Percentiles rank a stretch among this genome's conserved stretches.
Evolutionary conservation across 2,113 vertebrate species (phyloP).

Genomic region (Sebastes schlegelii): DNA sequence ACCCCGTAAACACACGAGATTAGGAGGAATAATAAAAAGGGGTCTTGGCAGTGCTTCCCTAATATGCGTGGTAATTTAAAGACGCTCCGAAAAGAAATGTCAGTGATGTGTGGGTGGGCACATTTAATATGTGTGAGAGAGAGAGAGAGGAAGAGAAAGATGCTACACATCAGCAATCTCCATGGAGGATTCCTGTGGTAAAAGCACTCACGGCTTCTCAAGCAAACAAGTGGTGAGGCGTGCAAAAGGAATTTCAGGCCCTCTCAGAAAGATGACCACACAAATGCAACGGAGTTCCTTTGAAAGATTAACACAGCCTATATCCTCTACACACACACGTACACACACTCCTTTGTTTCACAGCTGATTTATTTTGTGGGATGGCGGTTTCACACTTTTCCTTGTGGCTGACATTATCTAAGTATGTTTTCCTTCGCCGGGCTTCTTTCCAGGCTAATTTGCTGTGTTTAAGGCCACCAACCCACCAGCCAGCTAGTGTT

Average conservation of each 20-base stretch:
- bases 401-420: slow-evolving; percentile 49
- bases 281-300: slow-evolving; percentile 48
- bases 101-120: slow-evolving; percentile 45
- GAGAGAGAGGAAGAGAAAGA: not conserved
- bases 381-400: slow-evolving; percentile 64
- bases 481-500: slow-evolving; percentile 47
- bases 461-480: slow-evolving; percentile 52
- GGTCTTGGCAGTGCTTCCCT: slow-evolving; percentile 55
- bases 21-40: slow-evolving; percentile 72
- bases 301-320: slow-evolving; percentile 53
- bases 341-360: slow-evolving; percentile 20
- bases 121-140: slow-evolving; percentile 18
- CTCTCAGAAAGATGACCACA: slow-evolving; percentile 64
- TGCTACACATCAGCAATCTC: slow-evolving; percentile 54
- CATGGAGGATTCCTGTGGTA: slow-evolving; percentile 71
- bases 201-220: slow-evolving; percentile 45
- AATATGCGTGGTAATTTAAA: slow-evolving; percentile 75
- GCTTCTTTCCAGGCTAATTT: slow-evolving; percentile 51
- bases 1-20: slow-evolving; percentile 66
- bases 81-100: slow-evolving; percentile 64
- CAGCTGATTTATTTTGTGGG: slow-evolving; percentile 55
- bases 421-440: slow-evolving; percentile 38
- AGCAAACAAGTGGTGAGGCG: slow-evolving; percentile 76
- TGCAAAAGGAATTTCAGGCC: slow-evolving; percentile 78
- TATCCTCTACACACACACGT: slow-evolving; percentile 4